Evolutionary conservation across 2,888 invertebrate species (phyloP).

Genomic region (Ametastegia equiseti): DNA sequence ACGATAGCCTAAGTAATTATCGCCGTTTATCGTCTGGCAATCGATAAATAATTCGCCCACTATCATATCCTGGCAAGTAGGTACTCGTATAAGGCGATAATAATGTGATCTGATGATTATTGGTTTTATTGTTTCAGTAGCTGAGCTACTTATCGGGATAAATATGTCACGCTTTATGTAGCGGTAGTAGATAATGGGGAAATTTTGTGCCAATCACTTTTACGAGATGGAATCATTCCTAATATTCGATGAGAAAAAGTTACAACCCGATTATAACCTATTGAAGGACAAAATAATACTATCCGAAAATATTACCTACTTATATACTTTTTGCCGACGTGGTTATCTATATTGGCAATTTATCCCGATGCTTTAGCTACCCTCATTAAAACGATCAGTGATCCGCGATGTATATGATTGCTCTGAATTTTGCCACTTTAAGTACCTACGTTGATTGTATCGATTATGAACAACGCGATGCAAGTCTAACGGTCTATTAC

Average conservation of each 20-base stretch:
- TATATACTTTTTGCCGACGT: conserved; percentile 1
- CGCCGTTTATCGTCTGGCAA: background rate
- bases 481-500: background rate
- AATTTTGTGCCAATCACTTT: background rate
- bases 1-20: conserved; percentile 1
- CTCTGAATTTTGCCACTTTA: conserved; percentile 12
- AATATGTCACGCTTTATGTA: too few relatives aligned
- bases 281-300: background rate
- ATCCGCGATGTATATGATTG: background rate
- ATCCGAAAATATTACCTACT: conserved; percentile 10
- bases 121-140: background rate
- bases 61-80: background rate
- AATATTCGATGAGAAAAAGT: background rate
- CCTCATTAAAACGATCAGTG: conserved; percentile 21
- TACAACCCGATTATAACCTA: background rate
- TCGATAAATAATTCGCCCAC: background rate
- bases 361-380: conserved; percentile 19
- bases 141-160: too few relatives aligned
- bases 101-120: background rate
- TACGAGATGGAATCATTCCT: background rate
- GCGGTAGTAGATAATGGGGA: background rate
- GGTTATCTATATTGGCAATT: conserved; percentile 21
- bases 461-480: background rate
- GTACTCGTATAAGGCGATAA: too few relatives aligned
- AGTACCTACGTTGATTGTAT: conserved; percentile 13